Evolutionary conservation across 2,888 invertebrate genomes (phyloP), one percentile per base, ranked within the genome.

Genomic region (Mythimna vitellina): DNA sequence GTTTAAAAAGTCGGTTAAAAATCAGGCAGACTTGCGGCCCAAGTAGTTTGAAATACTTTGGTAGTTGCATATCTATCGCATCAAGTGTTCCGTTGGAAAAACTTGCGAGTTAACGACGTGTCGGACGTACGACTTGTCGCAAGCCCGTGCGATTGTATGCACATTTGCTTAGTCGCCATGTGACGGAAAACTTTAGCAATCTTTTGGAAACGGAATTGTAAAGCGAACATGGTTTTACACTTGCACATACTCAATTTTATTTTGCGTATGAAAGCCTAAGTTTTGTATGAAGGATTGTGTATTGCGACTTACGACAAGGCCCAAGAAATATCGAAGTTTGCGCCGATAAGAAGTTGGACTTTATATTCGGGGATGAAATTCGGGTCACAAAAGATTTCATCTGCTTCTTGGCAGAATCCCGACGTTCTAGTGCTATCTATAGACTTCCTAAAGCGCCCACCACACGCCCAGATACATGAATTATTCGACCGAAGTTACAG

Each of bases 1-100:
- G 74, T 80, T 84, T 71, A 60, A 76, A 75, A 75, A 77, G 82
- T 76, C 58, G 71, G 72, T 76, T 85, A 65, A 82, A 83, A 84
- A 82, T 74, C 76, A 71, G 42, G 73, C 84, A 70, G 38, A 49
- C 63, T 70, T 76, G 70, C 69, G 62, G 72, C n/a, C 57, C 66
- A 58, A 75, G 76, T 58, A 76, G 71, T 73, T 70, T 69, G 69
- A 56, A 75, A 77, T 77, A 76, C 64, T 70, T 64, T 25, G 58
- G 71, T 74, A 69, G 66, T 76, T 65, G 70, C 73, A 83, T 81
- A 76, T 68, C 75, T 72, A 78, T 68, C 60, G 64, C 76, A 78
- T 83, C 65, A 74, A 79, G 61, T 67, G 85, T 83, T 77, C 81
- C 35, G 72, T 78, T 74, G 70, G 76, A 74, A 76, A 77, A 81